phyloP scores from a whole-genome alignment of 2,797 vertebrate genomes.

The Poliocrania exsul region DNA sequence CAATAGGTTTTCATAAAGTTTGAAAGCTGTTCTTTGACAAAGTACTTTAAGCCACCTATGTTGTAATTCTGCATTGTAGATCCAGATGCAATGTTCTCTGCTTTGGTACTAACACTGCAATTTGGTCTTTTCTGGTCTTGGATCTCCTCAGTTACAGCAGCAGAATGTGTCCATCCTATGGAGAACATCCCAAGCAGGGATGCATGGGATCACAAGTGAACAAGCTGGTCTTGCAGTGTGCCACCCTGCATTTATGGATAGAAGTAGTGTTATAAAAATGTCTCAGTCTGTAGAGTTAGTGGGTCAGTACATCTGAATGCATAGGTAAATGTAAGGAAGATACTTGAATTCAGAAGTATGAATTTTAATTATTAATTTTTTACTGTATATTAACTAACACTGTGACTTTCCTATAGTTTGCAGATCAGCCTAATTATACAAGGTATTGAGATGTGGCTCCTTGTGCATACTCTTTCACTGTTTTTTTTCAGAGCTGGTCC shows the following conservation, averaged over 20 bases:
- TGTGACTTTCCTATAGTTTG: neutral
- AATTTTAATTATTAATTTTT: neutral
- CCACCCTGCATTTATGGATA: neutral
- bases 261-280: neutral
- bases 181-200: neutral
- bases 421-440: neutral
- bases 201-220: neutral
- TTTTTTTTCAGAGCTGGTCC: neutral
- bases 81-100: neutral
- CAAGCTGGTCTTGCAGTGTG: neutral
- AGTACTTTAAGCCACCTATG: neutral
- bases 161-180: neutral
- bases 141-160: neutral
- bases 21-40: neutral
- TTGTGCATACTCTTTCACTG: neutral
- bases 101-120: neutral
- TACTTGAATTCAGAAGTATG: neutral
- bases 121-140: neutral
- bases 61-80: neutral
- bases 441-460: fast-evolving
- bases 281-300: neutral
- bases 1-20: neutral
- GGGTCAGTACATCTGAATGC: neutral
- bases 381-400: neutral
- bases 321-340: neutral